Conservation (phyloP, 2,113 vertebrate species). For the Ageneiosus marmoratus region DNA sequence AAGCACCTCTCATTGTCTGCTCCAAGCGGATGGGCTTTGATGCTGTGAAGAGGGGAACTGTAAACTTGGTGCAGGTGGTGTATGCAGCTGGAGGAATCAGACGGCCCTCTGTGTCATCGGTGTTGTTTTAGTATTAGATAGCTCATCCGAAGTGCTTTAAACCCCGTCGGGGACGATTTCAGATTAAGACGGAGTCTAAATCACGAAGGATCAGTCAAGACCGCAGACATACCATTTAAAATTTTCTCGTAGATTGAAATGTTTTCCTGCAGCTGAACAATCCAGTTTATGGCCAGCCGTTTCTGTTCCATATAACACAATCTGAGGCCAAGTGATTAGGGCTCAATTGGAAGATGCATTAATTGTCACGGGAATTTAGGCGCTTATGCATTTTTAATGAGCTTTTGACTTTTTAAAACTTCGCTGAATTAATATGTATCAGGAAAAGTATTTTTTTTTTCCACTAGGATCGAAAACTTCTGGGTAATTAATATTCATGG, state of each 20-base stretch:
- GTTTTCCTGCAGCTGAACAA: constrained; percentile 68
- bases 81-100: constrained; percentile 44
- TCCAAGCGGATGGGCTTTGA: constrained; percentile 65
- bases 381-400: constrained; percentile 81
- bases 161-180: constrained; percentile 30
- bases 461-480: constrained; percentile 81
- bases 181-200: constrained; percentile 8
- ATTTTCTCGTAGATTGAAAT: constrained; percentile 46
- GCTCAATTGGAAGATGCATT: constrained; percentile 73
- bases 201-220: background rate
- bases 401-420: constrained; percentile 77
- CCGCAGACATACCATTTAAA: background rate
- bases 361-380: constrained; percentile 69
- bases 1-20: constrained; percentile 67
- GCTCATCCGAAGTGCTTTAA: constrained; percentile 22
- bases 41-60: constrained; percentile 52
- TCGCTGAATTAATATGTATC: constrained; percentile 90
- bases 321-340: constrained; percentile 75
- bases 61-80: constrained; percentile 50
- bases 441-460: constrained; percentile 72
- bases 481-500: constrained; percentile 92
- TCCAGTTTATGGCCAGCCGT: constrained; percentile 57
- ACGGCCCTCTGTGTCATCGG: constrained; percentile 24
- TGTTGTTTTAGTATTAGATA: constrained; percentile 39
- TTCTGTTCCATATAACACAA: constrained; percentile 61